Evolutionary conservation across 2,113 vertebrate species (phyloP).

Genomic region (Cebus imitator): DNA sequence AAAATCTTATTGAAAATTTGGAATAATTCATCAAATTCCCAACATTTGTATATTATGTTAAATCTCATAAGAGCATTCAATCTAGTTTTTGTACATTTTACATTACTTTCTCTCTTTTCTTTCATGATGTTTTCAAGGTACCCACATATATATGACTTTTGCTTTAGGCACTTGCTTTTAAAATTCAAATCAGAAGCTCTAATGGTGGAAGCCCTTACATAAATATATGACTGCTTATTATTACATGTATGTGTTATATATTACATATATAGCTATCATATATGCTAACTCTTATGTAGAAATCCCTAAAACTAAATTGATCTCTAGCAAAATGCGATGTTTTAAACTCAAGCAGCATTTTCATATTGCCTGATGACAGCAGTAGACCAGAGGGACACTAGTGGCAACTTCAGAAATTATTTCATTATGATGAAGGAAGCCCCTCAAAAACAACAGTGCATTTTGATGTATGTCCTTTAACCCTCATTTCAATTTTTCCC

Average conservation of each 20-base stretch:
- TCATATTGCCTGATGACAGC: neutral
- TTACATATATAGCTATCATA: too few relatives aligned
- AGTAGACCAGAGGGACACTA: neutral
- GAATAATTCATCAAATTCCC: neutral
- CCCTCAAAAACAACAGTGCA: neutral
- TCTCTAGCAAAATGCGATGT: neutral
- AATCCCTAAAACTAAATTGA: neutral
- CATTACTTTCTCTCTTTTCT: neutral
- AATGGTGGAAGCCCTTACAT: neutral
- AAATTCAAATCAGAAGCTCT: neutral
- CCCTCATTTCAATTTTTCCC: neutral
- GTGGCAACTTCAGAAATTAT: neutral
- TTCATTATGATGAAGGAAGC: neutral
- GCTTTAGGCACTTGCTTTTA: neutral
- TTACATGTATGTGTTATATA: too few relatives aligned
- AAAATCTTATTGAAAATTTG: neutral
- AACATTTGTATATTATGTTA: neutral
- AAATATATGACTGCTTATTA: too few relatives aligned
- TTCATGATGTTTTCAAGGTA: neutral
- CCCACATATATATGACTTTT: neutral
- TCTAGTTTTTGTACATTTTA: neutral
- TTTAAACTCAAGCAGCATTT: neutral
- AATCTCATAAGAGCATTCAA: neutral
- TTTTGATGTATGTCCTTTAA: neutral
- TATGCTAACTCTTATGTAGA: neutral